Evolutionary conservation across 2,113 vertebrate species (phyloP), one percentile per base, ranked within the genome.

Genomic region (Neogobius melanostomus): DNA sequence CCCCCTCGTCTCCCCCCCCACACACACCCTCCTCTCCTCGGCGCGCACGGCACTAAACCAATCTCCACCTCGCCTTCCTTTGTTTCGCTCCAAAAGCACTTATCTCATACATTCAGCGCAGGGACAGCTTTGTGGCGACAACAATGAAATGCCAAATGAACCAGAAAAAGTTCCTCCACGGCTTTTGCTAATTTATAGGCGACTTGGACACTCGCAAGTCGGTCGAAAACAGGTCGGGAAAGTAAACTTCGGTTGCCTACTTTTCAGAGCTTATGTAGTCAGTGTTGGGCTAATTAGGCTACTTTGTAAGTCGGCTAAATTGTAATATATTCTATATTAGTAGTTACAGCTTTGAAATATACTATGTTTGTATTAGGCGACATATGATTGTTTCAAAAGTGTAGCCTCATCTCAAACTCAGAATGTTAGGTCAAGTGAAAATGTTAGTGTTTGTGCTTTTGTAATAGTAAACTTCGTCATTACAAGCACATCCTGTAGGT

Each of bases 61-160:
- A 89, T 91, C 87, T 90, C 84, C 83, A 86, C 84, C 82, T 76
- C 79, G 57, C 85, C 81, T 91, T 90, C 90, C 75, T 90, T 90
- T 89, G 84, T 88, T 90, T 91, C 87, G 76, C 67, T 89, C 74
- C 85, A 87, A 88, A 36, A 86, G 76, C 86, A 87, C 86, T 90
- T 88, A 88, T 90, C 86, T 86, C 84, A 68, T 72, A 77, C 80
- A 80, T 82, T 86, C 88, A 89, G 77, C 83, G 77, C 76, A 74
- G 70, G 74, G 57, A 79, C 76, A 74, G 81, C 80, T 90, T 90
- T 88, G 77, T 76, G 82, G 75, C 80, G 71, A 53, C 76, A 83
- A 89, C 84, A 88, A 87, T 87, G 79, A 89, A 83, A 82, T 72
- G 63, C 72, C 85, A 81, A 60, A 36, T 36, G 28, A 82, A 77